A percentile compares a stretch with the other conserved stretches of the same genome.
Evolutionary conservation across 2,113 vertebrate genomes (phyloP).

Genomic region (Epinephelus cyanopodus): DNA sequence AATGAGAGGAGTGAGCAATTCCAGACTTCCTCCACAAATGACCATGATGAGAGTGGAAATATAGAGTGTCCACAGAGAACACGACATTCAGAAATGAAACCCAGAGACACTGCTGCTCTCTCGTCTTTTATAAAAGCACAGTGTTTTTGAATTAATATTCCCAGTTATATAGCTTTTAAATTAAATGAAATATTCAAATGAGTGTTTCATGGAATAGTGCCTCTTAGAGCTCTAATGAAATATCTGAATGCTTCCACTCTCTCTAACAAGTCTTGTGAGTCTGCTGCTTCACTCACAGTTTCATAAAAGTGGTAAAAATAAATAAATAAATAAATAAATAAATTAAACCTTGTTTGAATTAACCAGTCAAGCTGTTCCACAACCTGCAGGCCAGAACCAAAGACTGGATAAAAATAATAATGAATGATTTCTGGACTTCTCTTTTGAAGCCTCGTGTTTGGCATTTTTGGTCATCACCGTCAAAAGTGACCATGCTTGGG

Average conservation of each 20-base stretch:
- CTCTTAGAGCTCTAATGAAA: background rate
- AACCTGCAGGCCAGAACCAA: background rate
- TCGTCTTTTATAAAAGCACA: background rate
- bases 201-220: background rate
- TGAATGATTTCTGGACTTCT: too few species aligned
- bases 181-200: background rate
- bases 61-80: background rate
- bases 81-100: too few species aligned
- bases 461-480: too few species aligned
- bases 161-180: background rate
- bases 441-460: too few species aligned
- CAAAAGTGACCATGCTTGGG: too few species aligned
- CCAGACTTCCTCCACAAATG: background rate
- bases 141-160: background rate
- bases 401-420: too few species aligned
- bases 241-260: background rate
- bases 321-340: too few species aligned
- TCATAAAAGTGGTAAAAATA: background rate
- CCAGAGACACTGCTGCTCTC: background rate
- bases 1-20: slow-evolving; percentile 43
- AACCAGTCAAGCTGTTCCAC: background rate
- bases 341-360: background rate
- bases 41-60: background rate
- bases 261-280: background rate
- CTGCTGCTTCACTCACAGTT: background rate